These are phyloP conservation scores for Oncorhynchus clarkii DNA, from an alignment of 2,113 vertebrate species.

Conservation along the genomic window DNA sequence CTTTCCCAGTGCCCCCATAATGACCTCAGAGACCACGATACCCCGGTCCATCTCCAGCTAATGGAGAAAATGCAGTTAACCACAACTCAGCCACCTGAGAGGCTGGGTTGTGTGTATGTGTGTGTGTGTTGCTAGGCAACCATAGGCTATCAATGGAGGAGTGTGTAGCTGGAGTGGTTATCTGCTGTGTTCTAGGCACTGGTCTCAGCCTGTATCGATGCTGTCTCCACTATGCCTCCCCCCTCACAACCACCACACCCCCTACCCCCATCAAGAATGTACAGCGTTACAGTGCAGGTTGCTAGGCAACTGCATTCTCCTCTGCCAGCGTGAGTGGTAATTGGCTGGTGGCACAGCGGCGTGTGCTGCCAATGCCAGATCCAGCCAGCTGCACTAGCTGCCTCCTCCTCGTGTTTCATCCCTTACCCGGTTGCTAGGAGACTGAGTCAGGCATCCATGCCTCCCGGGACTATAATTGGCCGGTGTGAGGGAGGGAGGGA, in stretches of 20 bases:
- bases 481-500: slow-evolving; percentile 57
- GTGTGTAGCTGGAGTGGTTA: slow-evolving; percentile 69
- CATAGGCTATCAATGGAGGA: slow-evolving; percentile 67
- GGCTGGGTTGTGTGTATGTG: slow-evolving; percentile 46
- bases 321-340: slow-evolving; percentile 84
- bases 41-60: slow-evolving; percentile 59
- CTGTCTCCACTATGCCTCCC: slow-evolving; percentile 18
- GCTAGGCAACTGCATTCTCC: slow-evolving; percentile 92
- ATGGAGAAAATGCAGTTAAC: slow-evolving; percentile 77
- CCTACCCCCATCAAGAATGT: slow-evolving; percentile 43
- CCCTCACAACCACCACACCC: slow-evolving; percentile 20
- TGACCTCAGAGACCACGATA: slow-evolving; percentile 64
- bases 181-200: slow-evolving; percentile 66
- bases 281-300: slow-evolving; percentile 73
- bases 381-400: slow-evolving; percentile 87
- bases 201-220: slow-evolving; percentile 56
- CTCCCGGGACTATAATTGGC: slow-evolving; percentile 79
- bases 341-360: slow-evolving; percentile 82
- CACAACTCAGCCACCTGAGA: slow-evolving; percentile 67
- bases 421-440: slow-evolving; percentile 86
- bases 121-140: slow-evolving; percentile 68
- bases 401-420: slow-evolving; percentile 67
- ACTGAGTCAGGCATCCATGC: slow-evolving; percentile 79
- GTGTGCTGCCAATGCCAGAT: slow-evolving; percentile 82
- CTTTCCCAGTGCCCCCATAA: slow-evolving; percentile 54